phyloP scores from a whole-genome alignment of 1,140 invertebrate species.

The Heliconius himera region DNA sequence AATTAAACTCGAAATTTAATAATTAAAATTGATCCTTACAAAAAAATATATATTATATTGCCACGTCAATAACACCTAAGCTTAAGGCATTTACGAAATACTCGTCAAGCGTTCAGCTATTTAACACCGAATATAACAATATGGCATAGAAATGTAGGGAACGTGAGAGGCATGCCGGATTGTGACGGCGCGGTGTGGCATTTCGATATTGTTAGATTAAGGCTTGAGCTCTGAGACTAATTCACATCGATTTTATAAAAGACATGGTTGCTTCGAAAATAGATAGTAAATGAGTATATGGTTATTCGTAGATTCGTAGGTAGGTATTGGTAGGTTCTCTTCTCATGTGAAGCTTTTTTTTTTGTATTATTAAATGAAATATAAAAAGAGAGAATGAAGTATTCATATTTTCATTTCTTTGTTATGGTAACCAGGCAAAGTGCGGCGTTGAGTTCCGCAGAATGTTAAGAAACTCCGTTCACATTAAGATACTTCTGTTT shows the following conservation, averaged over 20 bases:
- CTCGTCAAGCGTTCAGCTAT: constrained; percentile 11
- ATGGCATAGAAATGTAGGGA: constrained; percentile 17
- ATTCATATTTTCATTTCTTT: no score
- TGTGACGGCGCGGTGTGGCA: constrained; percentile 5
- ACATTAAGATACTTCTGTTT: not conserved
- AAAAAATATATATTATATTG: not conserved
- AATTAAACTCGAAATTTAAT: no score
- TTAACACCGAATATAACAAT: constrained; percentile 29
- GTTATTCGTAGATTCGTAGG: no score
- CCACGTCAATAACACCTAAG: not conserved
- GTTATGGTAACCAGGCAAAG: no score
- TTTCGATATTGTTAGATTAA: not conserved
- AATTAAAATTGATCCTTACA: no score
- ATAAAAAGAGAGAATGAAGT: no score
- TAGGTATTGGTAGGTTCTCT: no score
- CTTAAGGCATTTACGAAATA: constrained; percentile 6
- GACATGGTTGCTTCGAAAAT: not conserved
- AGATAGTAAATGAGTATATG: no score
- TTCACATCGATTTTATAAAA: not conserved
- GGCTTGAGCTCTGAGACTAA: not conserved
- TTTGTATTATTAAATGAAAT: no score
- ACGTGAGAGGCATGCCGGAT: constrained; percentile 19
- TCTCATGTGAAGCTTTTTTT: no score
- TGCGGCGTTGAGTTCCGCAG: no score
- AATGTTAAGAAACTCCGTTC: not conserved